Evolutionary conservation across 2,888 invertebrate species (phyloP).

Genomic region (Catocala nupta): DNA sequence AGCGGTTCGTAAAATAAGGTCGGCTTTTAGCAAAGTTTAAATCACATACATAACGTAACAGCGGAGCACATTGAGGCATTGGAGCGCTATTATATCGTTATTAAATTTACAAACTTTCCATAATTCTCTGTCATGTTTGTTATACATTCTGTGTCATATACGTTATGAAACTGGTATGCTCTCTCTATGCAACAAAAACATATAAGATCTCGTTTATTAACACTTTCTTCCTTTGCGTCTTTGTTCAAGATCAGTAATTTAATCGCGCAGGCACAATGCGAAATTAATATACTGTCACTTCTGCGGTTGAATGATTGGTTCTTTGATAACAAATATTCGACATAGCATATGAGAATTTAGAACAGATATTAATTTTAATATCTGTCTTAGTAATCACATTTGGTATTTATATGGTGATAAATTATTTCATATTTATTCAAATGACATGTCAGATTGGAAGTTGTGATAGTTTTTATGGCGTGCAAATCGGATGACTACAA

Average conservation of each 20-base stretch:
- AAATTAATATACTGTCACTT: background rate
- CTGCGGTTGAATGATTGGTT: background rate
- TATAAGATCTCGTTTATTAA: conserved; percentile 31
- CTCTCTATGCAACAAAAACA: conserved; percentile 39
- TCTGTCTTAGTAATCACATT: conserved; percentile 8
- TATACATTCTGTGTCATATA: background rate
- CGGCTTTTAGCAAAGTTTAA: no score
- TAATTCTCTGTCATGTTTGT: conserved; percentile 25
- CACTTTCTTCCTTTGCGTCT: conserved; percentile 32
- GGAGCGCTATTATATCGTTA: conserved; percentile 11
- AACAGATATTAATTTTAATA: background rate
- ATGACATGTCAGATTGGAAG: conserved; percentile 6
- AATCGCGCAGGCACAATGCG: conserved; percentile 23
- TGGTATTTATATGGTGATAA: conserved; percentile 11
- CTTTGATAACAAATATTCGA: background rate
- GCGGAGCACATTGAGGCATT: no score
- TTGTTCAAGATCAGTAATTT: conserved; percentile 36
- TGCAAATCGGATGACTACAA: background rate
- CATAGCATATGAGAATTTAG: background rate
- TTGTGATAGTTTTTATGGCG: conserved; percentile 1
- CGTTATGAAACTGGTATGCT: conserved; percentile 32
- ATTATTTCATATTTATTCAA: conserved; percentile 5
- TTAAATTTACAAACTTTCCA: conserved; percentile 43
- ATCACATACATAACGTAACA: background rate
- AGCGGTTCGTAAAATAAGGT: no score